These are phyloP conservation scores for Homarus americanus DNA, from an alignment of 1,140 invertebrate genomes.

Conservation along the genomic window DNA sequence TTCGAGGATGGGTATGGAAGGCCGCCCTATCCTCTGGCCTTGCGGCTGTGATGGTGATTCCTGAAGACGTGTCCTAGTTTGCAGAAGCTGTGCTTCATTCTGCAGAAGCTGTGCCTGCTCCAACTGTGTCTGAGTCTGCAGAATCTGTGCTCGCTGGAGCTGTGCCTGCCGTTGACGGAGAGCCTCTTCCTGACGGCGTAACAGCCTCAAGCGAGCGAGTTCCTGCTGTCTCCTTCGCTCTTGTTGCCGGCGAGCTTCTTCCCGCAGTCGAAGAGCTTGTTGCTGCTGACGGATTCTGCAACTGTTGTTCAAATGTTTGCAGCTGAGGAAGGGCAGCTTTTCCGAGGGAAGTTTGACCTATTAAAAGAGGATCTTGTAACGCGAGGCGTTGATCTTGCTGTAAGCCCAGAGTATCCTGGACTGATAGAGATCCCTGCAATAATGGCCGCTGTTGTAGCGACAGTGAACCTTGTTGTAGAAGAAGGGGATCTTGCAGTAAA, in stretches of 20 bases:
- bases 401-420: neutral
- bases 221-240: neutral
- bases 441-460: neutral
- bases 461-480: neutral
- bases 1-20: neutral
- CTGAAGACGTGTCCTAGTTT: neutral
- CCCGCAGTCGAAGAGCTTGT: neutral
- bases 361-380: neutral
- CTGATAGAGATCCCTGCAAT: neutral
- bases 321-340: neutral
- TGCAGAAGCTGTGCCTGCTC: neutral
- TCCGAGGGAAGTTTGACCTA: neutral
- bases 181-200: neutral
- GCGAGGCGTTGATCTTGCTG: neutral
- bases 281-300: constrained; percentile 4
- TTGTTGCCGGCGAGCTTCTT: neutral
- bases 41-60: neutral
- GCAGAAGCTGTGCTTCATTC: neutral
- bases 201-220: neutral
- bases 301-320: neutral
- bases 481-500: neutral
- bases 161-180: neutral
- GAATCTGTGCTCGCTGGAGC: neutral
- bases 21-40: neutral
- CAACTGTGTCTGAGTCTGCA: neutral